A percentile compares a stretch with the other conserved stretches of the same genome.
Evolutionary conservation across 2,113 vertebrate genomes (phyloP).

Genomic region (Neoarius graeffei): DNA sequence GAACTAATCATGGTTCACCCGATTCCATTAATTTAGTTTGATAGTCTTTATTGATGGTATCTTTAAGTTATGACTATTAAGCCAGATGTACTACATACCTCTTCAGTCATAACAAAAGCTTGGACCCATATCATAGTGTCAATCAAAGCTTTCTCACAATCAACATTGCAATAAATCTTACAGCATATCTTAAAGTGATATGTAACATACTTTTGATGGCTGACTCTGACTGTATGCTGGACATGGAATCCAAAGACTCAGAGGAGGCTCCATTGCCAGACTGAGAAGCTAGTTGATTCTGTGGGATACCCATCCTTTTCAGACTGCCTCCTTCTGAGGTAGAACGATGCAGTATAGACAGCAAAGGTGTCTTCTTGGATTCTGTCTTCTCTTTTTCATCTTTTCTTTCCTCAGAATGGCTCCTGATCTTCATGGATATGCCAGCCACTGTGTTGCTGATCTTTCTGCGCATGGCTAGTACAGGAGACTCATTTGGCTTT

Average conservation of each 20-base stretch:
- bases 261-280: constrained; percentile 78
- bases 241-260: constrained; percentile 89
- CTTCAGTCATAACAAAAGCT: background rate
- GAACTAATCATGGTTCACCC: background rate
- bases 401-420: constrained; percentile 81
- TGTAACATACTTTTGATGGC: constrained; percentile 60
- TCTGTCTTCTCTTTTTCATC: constrained; percentile 68
- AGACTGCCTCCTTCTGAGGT: constrained; percentile 86
- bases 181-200: background rate
- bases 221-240: constrained; percentile 77
- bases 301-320: constrained; percentile 72
- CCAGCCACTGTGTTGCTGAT: constrained; percentile 90
- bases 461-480: constrained; percentile 83
- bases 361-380: constrained; percentile 76
- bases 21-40: background rate
- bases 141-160: background rate
- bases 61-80: background rate
- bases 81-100: background rate
- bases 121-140: background rate
- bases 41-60: background rate
- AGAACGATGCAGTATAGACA: constrained; percentile 83
- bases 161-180: background rate
- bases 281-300: constrained; percentile 80
- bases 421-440: constrained; percentile 87
- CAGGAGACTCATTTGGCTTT: constrained; percentile 80